Percentiles rank a stretch among this genome's conserved stretches.
phyloP scores from a whole-genome alignment of 1,140 invertebrate species.

The Antheraea mylitta region DNA sequence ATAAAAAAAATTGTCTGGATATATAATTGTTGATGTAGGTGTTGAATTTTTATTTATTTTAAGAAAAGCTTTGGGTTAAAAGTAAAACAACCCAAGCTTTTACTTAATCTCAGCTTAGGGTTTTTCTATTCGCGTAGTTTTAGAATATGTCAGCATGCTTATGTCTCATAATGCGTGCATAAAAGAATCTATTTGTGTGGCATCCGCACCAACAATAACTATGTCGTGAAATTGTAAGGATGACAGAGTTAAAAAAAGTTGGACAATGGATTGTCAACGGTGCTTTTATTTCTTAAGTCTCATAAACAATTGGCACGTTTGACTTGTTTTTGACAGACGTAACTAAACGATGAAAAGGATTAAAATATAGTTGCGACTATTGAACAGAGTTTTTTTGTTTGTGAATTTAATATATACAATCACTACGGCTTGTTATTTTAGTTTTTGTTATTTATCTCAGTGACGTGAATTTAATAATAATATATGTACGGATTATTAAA shows the following conservation, averaged over 20 bases:
- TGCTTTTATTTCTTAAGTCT: slow-evolving; percentile 57
- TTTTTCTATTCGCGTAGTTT: neutral
- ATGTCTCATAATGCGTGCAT: slow-evolving; percentile 25
- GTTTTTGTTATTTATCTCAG: too few species aligned
- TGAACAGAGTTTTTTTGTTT: neutral
- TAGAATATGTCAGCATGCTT: neutral
- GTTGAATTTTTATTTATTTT: neutral
- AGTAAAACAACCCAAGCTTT: neutral
- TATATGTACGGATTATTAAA: too few species aligned
- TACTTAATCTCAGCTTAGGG: neutral
- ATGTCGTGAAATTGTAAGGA: slow-evolving; percentile 43
- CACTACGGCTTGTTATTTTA: neutral
- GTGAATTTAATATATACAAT: too few species aligned
- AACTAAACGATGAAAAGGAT: slow-evolving; percentile 67
- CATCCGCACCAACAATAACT: slow-evolving; percentile 50
- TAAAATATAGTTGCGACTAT: slow-evolving; percentile 35
- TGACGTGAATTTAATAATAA: too few species aligned
- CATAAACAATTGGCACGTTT: slow-evolving; percentile 69
- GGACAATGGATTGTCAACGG: slow-evolving; percentile 66
- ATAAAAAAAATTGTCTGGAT: too few species aligned
- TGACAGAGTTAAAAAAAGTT: slow-evolving; percentile 26
- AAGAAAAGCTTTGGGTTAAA: neutral
- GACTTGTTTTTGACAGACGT: slow-evolving; percentile 52
- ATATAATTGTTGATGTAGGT: neutral
- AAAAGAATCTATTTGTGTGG: slow-evolving; percentile 43